These are phyloP conservation scores for Oncopodura yosiiana DNA, from an alignment of 1,140 invertebrate species.

Conservation along the genomic window DNA sequence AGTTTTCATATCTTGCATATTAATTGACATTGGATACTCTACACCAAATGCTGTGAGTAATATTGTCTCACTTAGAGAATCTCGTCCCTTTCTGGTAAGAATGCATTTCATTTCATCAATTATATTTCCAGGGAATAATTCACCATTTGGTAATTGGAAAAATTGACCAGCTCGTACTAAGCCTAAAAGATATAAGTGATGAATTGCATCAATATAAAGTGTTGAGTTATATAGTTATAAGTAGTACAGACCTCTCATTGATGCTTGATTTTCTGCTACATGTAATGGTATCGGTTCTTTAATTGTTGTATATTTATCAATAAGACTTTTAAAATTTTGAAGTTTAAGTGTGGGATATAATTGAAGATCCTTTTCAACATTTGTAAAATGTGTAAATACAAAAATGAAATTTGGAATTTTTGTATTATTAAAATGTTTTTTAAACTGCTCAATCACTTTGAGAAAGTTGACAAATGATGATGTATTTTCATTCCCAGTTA, in stretches of 20 bases:
- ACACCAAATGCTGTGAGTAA: conserved; percentile 18
- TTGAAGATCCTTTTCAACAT: background rate
- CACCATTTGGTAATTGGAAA: conserved; percentile 10
- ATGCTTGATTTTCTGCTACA: conserved; percentile 8
- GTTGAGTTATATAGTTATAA: no score
- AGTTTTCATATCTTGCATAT: conserved; percentile 3
- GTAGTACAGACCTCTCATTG: background rate
- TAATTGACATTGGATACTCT: conserved; percentile 12
- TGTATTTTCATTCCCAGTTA: background rate
- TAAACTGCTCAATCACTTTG: conserved; percentile 13
- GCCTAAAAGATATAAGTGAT: no score
- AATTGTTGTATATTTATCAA: conserved; percentile 10
- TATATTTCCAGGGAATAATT: conserved; percentile 11
- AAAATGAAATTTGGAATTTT: conserved; percentile 14
- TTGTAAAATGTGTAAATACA: conserved; percentile 14
- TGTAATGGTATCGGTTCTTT: background rate
- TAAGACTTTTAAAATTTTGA: background rate
- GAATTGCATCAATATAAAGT: no score
- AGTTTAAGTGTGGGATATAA: conserved; percentile 5
- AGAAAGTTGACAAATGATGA: conserved; percentile 4
- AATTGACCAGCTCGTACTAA: no score
- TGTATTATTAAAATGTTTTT: conserved; percentile 8
- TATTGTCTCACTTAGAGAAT: conserved; percentile 18
- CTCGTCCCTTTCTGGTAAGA: conserved; percentile 12
- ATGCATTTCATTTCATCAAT: conserved; percentile 18